Evolutionary conservation across 2,113 vertebrate genomes (phyloP).

Genomic region (Bos javanicus): DNA sequence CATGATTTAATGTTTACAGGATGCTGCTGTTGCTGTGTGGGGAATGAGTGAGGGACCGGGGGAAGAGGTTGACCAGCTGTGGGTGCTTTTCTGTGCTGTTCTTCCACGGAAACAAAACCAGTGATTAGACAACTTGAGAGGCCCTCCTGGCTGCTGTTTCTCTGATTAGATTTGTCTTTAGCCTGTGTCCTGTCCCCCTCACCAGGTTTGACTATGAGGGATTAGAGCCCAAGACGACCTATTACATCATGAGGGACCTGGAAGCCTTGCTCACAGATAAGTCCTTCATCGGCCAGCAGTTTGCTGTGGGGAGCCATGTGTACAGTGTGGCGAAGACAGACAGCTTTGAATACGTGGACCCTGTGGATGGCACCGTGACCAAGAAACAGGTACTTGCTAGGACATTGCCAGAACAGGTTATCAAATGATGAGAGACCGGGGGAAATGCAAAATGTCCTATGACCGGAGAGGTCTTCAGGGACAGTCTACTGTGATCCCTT

Average conservation of each 20-base stretch:
- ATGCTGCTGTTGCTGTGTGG: background rate
- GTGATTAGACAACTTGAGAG: background rate
- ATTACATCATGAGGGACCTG: conserved; percentile 96
- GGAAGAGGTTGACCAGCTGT: background rate
- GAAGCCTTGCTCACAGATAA: conserved; percentile 93
- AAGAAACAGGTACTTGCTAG: conserved; percentile 92
- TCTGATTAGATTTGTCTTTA: background rate
- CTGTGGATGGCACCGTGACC: conserved; percentile 95
- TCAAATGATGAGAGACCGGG: background rate
- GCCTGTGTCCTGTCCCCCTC: background rate
- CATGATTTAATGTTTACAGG: background rate
- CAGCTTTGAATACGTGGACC: conserved; percentile 97
- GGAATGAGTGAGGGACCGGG: background rate
- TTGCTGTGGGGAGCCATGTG: conserved; percentile 92
- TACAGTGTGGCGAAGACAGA: conserved; percentile 94
- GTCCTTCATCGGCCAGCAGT: conserved; percentile 94
- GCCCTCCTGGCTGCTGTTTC: background rate
- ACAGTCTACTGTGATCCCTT: background rate
- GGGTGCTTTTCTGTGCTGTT: background rate
- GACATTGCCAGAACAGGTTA: background rate
- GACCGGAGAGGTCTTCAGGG: background rate
- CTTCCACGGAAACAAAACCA: background rate
- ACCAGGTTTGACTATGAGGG: conserved; percentile 97
- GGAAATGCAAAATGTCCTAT: background rate
- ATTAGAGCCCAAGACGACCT: conserved; percentile 91